Evolutionary conservation across 2,797 vertebrate genomes (phyloP), one percentile per base, ranked within the genome.

Genomic region (Manis crassicaudata): DNA sequence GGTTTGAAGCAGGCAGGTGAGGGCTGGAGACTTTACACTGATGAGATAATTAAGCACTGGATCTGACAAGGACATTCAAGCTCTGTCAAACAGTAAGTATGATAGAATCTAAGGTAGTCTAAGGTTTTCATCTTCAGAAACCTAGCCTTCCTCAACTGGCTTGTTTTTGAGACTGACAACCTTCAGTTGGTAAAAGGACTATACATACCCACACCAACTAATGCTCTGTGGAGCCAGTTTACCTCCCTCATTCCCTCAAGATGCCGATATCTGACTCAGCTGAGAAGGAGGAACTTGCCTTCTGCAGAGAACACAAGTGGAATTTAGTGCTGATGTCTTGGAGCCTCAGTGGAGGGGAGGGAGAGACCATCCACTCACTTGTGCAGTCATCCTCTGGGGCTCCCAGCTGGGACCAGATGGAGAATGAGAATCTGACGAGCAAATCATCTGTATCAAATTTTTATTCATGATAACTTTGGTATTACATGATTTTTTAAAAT

Each of bases 61-160:
- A 58, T 96, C 68, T 88, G 40, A 81, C 83, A 97, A 94, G 73
- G 89, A 88, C 81, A 67, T 76, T 43, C 2, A 2, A 81, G 60
- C 73, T 60, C 92, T 76, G 89, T 91, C 56, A 91, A 73, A 92
- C 11, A 29, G 4, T 25, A 92, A 56, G 23, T 80, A 25, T 54
- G 58, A 52, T 52, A 65, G 75, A 95, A 79, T 46, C 32, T 76
- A 65, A 85, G 85, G 8, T 29, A 84, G 25, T 62, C 37, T 27
- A 70, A 92, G 37, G 27, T 56, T 90, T 95, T 88, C 72, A 58
- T 72, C 62, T 88, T 85, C 67, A 85, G 72, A 92, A 84, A 43
- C 29, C 23, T 18, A 29, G 27, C 63, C 63, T 76, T 83, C 62
- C 35, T 92, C 50, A 54, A 7, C 4, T n/a, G 40, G 27, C 37